Percentiles rank a stretch among this genome's conserved stretches.
phyloP scores from a whole-genome alignment of 2,113 vertebrate genomes.

The Scomber scombrus region DNA sequence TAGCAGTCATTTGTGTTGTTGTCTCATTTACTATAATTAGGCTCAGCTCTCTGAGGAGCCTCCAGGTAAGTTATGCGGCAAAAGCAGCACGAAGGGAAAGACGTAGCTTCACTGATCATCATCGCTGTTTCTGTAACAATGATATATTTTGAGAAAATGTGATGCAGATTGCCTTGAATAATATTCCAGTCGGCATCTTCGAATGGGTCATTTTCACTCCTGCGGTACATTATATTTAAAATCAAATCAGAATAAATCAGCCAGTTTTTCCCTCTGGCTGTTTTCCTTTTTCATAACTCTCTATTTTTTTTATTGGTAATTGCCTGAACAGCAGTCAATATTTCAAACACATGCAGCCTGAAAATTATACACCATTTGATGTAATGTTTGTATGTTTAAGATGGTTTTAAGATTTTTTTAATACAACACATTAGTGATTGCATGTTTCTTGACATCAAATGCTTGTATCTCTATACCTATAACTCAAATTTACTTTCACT shows the following conservation, averaged over 20 bases:
- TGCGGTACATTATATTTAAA: slow-evolving; percentile 58
- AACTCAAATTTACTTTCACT: too few species aligned
- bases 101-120: slow-evolving; percentile 20
- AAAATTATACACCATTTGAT: not conserved
- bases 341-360: slow-evolving; percentile 18
- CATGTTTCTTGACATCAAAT: not conserved
- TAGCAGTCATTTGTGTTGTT: slow-evolving; percentile 42
- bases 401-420: too few species aligned
- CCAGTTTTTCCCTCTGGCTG: slow-evolving; percentile 33
- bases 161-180: slow-evolving; percentile 68
- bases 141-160: slow-evolving; percentile 57
- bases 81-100: slow-evolving; percentile 31
- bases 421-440: too few species aligned
- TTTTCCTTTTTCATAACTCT: slow-evolving; percentile 50
- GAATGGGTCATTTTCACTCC: slow-evolving; percentile 63
- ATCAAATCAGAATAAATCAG: slow-evolving; percentile 69
- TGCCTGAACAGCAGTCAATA: slow-evolving; percentile 17
- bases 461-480: too few species aligned
- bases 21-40: slow-evolving; percentile 53
- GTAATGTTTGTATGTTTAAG: not conserved
- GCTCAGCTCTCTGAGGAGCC: slow-evolving; percentile 45
- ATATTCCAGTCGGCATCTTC: slow-evolving; percentile 55
- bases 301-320: slow-evolving; percentile 24
- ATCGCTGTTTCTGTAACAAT: slow-evolving; percentile 38
- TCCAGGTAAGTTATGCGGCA: slow-evolving; percentile 56